Conservation (phyloP, 1,140 invertebrate genomes). For the Pseudomyrmex concolor region DNA sequence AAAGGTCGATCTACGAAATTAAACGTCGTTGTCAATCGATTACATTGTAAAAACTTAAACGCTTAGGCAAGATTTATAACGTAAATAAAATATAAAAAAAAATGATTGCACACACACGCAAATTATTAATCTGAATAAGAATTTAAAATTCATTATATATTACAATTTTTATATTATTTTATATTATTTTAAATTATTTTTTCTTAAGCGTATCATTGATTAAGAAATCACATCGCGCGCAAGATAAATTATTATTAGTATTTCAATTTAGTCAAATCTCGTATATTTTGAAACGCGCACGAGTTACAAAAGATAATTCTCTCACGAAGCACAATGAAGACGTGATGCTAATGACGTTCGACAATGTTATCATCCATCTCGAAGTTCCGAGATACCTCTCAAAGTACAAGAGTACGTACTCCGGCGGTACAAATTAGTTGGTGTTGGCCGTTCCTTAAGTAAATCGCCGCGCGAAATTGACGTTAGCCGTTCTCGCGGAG, state of each 20-base stretch:
- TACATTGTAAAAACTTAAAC: not conserved
- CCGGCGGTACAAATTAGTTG: constrained; percentile 43
- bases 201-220: not conserved
- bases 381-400: not conserved
- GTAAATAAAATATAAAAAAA: not conserved
- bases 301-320: not conserved
- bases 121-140: not conserved
- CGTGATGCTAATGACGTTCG: not conserved
- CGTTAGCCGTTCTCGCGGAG: constrained; percentile 26
- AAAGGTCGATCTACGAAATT: constrained; percentile 43
- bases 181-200: not conserved
- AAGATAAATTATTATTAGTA: not conserved
- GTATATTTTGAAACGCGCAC: not conserved
- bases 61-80: not conserved
- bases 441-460: constrained; percentile 48
- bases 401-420: constrained; percentile 42
- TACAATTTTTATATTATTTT: constrained; percentile 2
- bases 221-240: not conserved
- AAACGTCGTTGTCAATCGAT: constrained; percentile 5
- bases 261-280: not conserved
- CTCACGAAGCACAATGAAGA: not conserved
- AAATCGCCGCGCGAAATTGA: constrained; percentile 54
- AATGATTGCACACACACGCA: not conserved
- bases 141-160: not conserved
- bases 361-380: constrained; percentile 44